Evolutionary conservation across 2,113 vertebrate genomes (phyloP).

Genomic region (Etia nguti): DNA sequence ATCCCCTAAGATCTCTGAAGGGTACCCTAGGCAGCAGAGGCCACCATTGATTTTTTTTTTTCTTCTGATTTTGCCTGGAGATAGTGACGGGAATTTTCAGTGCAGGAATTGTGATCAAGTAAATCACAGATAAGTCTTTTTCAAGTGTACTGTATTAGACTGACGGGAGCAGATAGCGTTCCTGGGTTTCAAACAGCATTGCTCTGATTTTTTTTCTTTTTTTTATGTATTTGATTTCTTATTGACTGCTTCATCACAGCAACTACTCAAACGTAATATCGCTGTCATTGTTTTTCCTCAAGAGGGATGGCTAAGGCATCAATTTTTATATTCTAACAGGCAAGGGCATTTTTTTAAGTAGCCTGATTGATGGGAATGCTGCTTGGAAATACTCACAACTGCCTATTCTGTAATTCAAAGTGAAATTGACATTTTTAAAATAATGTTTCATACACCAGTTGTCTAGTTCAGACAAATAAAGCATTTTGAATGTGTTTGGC

Average conservation of each 20-base stretch:
- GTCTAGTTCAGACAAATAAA: background rate
- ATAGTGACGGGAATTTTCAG: conserved; percentile 32
- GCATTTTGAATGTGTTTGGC: background rate
- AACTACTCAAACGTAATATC: background rate
- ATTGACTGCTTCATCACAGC: background rate
- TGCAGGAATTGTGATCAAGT: conserved; percentile 30
- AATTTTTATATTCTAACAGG: background rate
- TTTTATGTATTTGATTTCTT: background rate
- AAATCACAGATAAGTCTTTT: conserved; percentile 27
- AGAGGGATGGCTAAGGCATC: background rate
- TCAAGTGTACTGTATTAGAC: background rate
- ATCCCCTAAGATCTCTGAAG: conserved; percentile 54
- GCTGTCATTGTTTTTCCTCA: background rate
- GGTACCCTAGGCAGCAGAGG: conserved; percentile 47
- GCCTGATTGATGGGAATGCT: background rate
- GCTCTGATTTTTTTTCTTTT: background rate
- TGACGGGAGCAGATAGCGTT: background rate
- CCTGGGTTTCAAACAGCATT: background rate
- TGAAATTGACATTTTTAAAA: background rate
- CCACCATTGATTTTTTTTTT: conserved; percentile 51
- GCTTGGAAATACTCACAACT: background rate
- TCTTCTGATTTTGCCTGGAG: conserved; percentile 36
- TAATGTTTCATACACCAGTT: background rate
- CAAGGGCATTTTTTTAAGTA: background rate
- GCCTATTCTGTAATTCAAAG: background rate